Evolutionary conservation across 1,140 invertebrate species (phyloP), one percentile per base, ranked within the genome.

Genomic region (Meloidogyne hapla): DNA sequence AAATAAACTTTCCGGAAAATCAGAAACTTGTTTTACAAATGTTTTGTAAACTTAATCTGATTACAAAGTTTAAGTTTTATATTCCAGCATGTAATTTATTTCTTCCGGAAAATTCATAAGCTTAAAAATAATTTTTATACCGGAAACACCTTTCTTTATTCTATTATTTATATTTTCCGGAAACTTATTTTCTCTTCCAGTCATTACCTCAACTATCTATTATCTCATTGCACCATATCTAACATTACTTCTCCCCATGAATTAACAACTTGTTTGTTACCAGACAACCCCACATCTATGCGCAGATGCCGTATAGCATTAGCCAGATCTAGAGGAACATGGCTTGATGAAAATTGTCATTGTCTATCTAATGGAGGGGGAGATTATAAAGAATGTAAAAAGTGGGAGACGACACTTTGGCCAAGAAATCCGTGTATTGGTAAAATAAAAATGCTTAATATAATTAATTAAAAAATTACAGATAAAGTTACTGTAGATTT

Each of bases 401-500:
- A 67, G 21, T 38, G 61, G 71, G 71, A 28, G 18, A 38, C 38
- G 56, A 21, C 42, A 38, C 42, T 56, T 42, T 73, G 71, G 71
- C 71, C 71, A 8, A 79, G 25, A 10, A 80, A 87, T 67, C 84
- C 84, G 0, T 85, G 84, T 74, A 77, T 85, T 42, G 84, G 83
- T 83, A 56, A 42, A 62, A 45, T 10, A 25, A 1, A n/a, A n/a
- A n/a, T n/a, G n/a, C n/a, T n/a, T n/a, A n/a, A n/a, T n/a, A n/a
- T n/a, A n/a, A n/a, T n/a, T n/a, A n/a, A n/a, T n/a, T 42, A 23
- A 72, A 62, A n/a, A 28, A 62, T 21, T n/a, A n/a, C n/a, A 56
- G 48, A 56, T n/a, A 56, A 56, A 56, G 48, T 56, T n/a, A 6
- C 48, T n/a, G 6, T 18, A 56, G 48, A 56, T 56, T 56, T 56